Conservation (phyloP, 2,113 vertebrate genomes). For the Oryzias curvinotus region DNA sequence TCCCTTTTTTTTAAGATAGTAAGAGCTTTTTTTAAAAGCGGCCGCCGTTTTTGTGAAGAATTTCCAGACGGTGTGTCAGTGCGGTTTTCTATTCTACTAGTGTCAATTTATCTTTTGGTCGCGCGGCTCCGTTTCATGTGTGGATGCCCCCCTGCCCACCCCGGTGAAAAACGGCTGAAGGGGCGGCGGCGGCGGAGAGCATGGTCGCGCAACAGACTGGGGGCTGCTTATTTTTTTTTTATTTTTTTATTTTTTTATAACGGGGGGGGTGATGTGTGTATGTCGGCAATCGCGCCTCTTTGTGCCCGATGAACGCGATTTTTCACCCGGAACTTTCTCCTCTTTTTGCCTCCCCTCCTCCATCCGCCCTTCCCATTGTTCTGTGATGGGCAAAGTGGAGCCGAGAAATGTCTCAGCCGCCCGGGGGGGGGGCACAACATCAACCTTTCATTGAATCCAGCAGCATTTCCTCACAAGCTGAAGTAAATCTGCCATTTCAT, state of each 20-base stretch:
- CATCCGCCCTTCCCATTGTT: slow-evolving; percentile 76
- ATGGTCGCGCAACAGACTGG: slow-evolving; percentile 20
- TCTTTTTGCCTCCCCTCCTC: slow-evolving; percentile 32
- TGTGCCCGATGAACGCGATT: slow-evolving; percentile 12
- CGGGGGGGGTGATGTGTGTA: no score
- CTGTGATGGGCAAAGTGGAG: slow-evolving; percentile 52
- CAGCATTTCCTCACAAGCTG: no score
- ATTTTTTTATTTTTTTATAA: neutral
- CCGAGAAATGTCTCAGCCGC: slow-evolving; percentile 41
- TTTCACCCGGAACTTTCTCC: slow-evolving; percentile 45
- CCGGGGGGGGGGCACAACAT: slow-evolving; percentile 9
- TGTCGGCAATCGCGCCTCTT: neutral
- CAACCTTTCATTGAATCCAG: neutral
- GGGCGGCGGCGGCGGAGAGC: slow-evolving; percentile 70
- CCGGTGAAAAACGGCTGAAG: slow-evolving; percentile 17
- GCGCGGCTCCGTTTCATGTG: neutral
- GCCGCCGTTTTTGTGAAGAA: neutral
- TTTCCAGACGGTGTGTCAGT: neutral
- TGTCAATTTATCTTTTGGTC: slow-evolving; percentile 6
- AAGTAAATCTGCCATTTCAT: no score
- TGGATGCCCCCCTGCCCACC: neutral
- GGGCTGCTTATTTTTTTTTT: neutral
- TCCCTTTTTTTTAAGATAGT: neutral
- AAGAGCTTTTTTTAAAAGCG: neutral
- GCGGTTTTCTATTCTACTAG: neutral